Base-by-base conservation (phyloP, 2,113 vertebrate genomes). In the Cryptotis parvus region DNA sequence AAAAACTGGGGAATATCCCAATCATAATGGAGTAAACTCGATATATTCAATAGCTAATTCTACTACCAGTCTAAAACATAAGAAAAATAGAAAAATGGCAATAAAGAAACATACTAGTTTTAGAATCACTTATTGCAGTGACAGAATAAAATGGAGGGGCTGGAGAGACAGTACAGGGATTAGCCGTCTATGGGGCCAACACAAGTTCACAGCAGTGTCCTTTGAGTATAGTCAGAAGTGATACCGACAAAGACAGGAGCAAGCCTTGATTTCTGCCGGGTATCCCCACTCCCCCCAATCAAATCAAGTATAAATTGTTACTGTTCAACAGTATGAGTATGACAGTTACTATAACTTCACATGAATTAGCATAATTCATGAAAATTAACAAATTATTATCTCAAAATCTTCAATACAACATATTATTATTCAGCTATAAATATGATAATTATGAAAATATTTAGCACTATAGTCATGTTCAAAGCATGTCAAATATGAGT, bases 21-120 rank as follows among this genome's bases (percentile, higher is more conserved):
- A 24, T 39, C 6, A 61, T 35, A 79, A 45, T 22, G 6, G 31
- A 31, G 75, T 72, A 70, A 88, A 80, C 33, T 49, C 24, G 10
- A 75, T 69, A 7, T 65, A 70, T 65, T 83, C 80, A 4, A 61
- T 12, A 35, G 35, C 31, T 31, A 26, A 81, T 68, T 29, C 12
- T 12, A 85, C 10, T 66, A 14, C 27, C 26, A 58, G 68, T 9
- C 22, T 66, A 33, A 0, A 72, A 33, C 83, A 66, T 79, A 84
- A 72, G 45, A 31, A 80, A 91, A 75, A n/a, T 80, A 83, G 63
- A 75, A 91, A 83, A 73, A 84, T 24, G 27, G 4, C n/a, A 78
- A 74, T 14, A 29, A 61, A 93, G 39, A 75, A 3, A 93, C 10
- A 45, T 24, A 45, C 33, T 80, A 72, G 43, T 14, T 77, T 84